phyloP scores from a whole-genome alignment of 2,888 invertebrate genomes.

The Caenorhabditis angaria region DNA sequence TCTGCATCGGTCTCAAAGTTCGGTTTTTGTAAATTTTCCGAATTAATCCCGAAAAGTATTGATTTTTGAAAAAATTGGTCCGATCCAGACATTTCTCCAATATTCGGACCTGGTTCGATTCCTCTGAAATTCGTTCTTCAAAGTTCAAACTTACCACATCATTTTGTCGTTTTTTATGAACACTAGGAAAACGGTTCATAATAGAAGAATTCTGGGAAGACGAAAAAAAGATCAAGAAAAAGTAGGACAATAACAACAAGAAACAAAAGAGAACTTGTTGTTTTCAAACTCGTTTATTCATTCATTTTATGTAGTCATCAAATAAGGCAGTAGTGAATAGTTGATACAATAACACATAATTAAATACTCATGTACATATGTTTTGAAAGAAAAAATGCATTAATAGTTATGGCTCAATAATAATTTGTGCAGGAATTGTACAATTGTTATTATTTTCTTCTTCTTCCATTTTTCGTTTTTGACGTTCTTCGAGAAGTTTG shows the following conservation, averaged over 20 bases:
- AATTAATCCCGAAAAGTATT: too few relatives aligned
- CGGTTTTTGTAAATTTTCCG: not conserved
- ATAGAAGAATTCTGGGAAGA: not conserved
- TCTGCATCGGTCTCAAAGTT: too few relatives aligned
- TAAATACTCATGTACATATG: not conserved
- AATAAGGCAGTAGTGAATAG: not conserved
- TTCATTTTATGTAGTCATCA: not conserved
- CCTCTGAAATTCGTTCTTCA: too few relatives aligned
- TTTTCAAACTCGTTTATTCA: not conserved
- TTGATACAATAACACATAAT: not conserved
- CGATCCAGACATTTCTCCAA: too few relatives aligned
- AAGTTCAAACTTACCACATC: slow-evolving; percentile 18
- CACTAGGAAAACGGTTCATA: slow-evolving; percentile 34
- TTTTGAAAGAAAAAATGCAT: too few relatives aligned
- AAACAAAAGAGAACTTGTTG: slow-evolving; percentile 9
- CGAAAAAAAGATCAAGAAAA: slow-evolving; percentile 3
- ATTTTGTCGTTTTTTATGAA: slow-evolving; percentile 23
- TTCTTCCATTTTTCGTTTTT: slow-evolving; percentile 14
- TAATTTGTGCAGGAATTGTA: not conserved
- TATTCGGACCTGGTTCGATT: not conserved
- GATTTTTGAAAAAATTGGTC: too few relatives aligned
- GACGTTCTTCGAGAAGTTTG: slow-evolving; percentile 43
- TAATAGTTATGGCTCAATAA: not conserved
- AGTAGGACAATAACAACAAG: slow-evolving; percentile 23
- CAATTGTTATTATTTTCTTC: slow-evolving; percentile 38